These are phyloP conservation scores for Xerus rutilus DNA, from an alignment of 2,797 vertebrate genomes.

Conservation along the genomic window DNA sequence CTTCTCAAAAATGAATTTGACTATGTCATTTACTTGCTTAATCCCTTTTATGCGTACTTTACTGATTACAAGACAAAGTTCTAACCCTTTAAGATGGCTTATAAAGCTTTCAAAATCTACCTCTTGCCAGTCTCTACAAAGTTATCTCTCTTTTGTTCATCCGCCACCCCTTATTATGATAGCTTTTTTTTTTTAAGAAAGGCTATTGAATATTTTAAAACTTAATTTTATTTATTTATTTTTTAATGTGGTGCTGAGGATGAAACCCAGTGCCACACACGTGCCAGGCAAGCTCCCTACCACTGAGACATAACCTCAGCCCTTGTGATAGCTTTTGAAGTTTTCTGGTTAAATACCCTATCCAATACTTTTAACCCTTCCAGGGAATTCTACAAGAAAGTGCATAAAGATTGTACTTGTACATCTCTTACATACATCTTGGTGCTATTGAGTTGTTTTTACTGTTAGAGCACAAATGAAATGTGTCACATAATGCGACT, in stretches of 20 bases:
- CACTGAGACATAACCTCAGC: too few relatives aligned
- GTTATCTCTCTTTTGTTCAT: background rate
- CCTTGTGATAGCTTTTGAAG: background rate
- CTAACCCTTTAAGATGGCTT: background rate
- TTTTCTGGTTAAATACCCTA: background rate
- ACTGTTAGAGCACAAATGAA: background rate
- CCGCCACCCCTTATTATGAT: background rate
- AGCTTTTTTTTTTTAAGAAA: background rate
- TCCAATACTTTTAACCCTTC: background rate
- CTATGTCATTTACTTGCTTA: background rate
- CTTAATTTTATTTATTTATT: too few relatives aligned
- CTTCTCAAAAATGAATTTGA: constrained; percentile 56
- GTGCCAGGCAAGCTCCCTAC: too few relatives aligned
- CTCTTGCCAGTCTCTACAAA: background rate
- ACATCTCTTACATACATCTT: background rate
- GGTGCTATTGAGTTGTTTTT: background rate
- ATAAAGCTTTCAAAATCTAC: background rate
- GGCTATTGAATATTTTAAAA: too few relatives aligned
- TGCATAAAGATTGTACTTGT: too few relatives aligned
- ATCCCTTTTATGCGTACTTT: background rate
- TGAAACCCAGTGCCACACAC: too few relatives aligned
- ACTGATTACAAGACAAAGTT: background rate
- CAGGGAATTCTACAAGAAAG: background rate
- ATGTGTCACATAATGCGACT: background rate
- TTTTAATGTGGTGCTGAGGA: too few relatives aligned